Base-by-base conservation (phyloP, 2,113 vertebrate species). In the Lonchura striata region DNA sequence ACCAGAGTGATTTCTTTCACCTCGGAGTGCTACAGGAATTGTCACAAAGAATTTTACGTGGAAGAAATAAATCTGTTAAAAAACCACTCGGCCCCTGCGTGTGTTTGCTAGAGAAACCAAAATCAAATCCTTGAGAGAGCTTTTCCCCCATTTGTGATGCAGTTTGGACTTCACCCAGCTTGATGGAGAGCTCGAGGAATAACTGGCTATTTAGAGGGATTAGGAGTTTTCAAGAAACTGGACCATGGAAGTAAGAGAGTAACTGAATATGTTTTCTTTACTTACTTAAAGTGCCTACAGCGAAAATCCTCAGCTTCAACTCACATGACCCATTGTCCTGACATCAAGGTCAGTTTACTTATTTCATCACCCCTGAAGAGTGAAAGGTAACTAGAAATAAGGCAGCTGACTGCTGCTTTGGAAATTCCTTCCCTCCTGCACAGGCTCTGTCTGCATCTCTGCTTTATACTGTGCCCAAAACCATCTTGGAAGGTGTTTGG, bases 261-360 rank as follows among this genome's bases (percentile, higher is more conserved):
- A 78, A 94, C 33, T 63, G 49, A 50, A 27, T 86, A 63, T 69
- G 13, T 63, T 95, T 91, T 89, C 74, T 95, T 79, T 84, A 44
- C 52, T 77, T 89, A 63, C 39, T 82, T 86, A 81, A 92, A 84
- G 60, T 84, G 81, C 65, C 89, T 56, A 12, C 35, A 49, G 81
- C 77, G 65, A 75, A 91, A 94, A 92, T 84, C 42, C 27, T 90
- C 54, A 75, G 49, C 68, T 88, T 77, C 76, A 52, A 63, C 84
- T 76, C n/a, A 56, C 80, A 15, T 14, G 44, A 78, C 56, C 86
- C 88, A 68, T 41, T 78, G 80, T 76, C 83, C 78, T 86, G 71
- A 59, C 60, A 56, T 2, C 22, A 33, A 86, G 76, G 86, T 93
- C 76, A 52, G 52, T 66, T 82, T 44, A 28, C 42, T 56, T 69